These are phyloP conservation scores for Uropsilus gracilis DNA, from an alignment of 2,113 vertebrate species.

Conservation along the genomic window DNA sequence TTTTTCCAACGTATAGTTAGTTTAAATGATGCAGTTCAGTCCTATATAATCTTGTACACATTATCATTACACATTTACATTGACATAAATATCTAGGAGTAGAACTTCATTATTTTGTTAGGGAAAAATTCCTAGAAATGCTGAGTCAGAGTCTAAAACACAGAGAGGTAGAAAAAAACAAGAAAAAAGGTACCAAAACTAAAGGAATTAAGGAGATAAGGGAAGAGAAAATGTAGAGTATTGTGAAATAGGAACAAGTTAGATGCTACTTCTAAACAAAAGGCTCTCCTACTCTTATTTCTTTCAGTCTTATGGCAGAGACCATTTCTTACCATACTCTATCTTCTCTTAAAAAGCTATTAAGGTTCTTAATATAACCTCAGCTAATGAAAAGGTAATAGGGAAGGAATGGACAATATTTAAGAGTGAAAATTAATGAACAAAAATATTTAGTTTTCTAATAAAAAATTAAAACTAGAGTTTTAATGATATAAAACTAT, in stretches of 20 bases:
- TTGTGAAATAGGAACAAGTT: background rate
- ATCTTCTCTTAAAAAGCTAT: background rate
- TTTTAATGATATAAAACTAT: background rate
- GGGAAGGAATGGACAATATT: background rate
- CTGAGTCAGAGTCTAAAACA: background rate
- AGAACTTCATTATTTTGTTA: background rate
- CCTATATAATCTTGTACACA: background rate
- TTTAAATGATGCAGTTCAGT: background rate
- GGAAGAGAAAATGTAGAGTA: background rate
- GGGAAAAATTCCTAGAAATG: background rate
- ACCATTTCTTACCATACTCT: background rate
- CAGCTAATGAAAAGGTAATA: background rate
- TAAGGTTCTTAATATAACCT: background rate
- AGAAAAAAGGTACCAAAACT: background rate
- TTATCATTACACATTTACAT: background rate
- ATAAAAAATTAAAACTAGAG: background rate
- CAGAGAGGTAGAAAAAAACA: background rate
- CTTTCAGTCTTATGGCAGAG: background rate
- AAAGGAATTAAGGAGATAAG: background rate
- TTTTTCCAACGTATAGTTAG: background rate
- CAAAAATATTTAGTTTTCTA: background rate
- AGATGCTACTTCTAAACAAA: background rate
- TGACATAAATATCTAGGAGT: background rate
- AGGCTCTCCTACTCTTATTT: background rate
- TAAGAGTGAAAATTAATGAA: background rate